phyloP scores from a whole-genome alignment of 2,888 invertebrate genomes.

The Andrena bicolor region DNA sequence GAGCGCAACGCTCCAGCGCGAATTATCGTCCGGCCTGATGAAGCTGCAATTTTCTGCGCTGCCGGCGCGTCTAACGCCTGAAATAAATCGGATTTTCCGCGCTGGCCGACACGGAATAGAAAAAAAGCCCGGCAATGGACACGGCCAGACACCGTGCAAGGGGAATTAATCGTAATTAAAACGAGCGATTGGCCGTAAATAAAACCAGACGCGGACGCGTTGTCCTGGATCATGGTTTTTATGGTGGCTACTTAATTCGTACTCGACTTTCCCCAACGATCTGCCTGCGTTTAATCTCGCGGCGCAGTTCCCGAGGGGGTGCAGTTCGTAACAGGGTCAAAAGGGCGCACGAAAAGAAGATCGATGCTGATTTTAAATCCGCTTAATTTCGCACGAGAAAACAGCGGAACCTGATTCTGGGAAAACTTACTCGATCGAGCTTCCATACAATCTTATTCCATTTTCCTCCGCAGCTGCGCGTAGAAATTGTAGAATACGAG shows the following conservation, averaged over 20 bases:
- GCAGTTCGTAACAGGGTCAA: not conserved
- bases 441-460: not conserved
- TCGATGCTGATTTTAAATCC: constrained; percentile 7
- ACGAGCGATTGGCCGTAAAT: constrained; percentile 46
- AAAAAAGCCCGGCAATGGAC: constrained; percentile 6
- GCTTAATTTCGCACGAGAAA: constrained; percentile 3
- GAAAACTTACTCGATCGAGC: not conserved
- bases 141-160: constrained; percentile 23
- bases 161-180: constrained; percentile 51
- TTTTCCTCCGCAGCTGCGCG: not conserved
- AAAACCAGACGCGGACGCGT: constrained; percentile 20
- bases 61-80: constrained; percentile 55
- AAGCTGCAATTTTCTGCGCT: constrained; percentile 63
- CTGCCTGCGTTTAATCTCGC: not conserved
- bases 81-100: constrained; percentile 65
- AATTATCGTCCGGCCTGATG: constrained; percentile 52
- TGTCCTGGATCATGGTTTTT: not conserved
- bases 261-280: not conserved
- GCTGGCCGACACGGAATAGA: constrained; percentile 37
- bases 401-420: not conserved
- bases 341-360: not conserved
- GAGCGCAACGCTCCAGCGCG: constrained; percentile 43
- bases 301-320: not conserved
- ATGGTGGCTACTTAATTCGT: not conserved
- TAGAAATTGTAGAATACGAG: not conserved